Conservation (phyloP, 2,888 invertebrate genomes). For the Gibbula magus region DNA sequence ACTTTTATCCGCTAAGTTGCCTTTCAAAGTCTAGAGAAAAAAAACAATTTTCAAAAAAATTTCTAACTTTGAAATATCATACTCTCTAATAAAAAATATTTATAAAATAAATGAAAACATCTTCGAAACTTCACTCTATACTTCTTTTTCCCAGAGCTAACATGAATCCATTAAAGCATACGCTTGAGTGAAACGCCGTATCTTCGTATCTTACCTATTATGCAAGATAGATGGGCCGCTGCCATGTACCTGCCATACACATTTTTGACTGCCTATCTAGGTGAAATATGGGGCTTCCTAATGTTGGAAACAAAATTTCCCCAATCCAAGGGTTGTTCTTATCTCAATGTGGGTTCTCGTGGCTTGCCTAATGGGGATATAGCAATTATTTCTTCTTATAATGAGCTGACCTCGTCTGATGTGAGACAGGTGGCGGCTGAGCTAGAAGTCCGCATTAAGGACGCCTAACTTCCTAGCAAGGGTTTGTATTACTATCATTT, state of each 20-base stretch:
- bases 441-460: background rate
- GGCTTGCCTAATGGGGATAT: conserved; percentile 39
- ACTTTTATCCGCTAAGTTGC: background rate
- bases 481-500: conserved; percentile 21
- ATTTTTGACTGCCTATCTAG: background rate
- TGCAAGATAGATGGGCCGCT: too few species aligned
- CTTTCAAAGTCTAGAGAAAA: background rate
- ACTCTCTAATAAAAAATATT: background rate
- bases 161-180: too few species aligned
- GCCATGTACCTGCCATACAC: too few species aligned
- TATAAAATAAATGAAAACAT: background rate
- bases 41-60: background rate
- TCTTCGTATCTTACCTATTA: too few species aligned
- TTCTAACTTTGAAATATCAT: background rate
- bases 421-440: conserved; percentile 35
- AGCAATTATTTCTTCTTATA: conserved; percentile 41
- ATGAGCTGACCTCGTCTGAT: conserved; percentile 31
- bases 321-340: conserved; percentile 1
- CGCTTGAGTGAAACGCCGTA: too few species aligned
- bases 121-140: too few species aligned
- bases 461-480: conserved; percentile 9
- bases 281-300: background rate
- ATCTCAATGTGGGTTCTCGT: conserved; percentile 26
- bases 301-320: background rate
- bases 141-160: too few species aligned